phyloP scores from a whole-genome alignment of 30 jellyfish, hydroid and myxozoan species.

The Aurelia sp. region DNA sequence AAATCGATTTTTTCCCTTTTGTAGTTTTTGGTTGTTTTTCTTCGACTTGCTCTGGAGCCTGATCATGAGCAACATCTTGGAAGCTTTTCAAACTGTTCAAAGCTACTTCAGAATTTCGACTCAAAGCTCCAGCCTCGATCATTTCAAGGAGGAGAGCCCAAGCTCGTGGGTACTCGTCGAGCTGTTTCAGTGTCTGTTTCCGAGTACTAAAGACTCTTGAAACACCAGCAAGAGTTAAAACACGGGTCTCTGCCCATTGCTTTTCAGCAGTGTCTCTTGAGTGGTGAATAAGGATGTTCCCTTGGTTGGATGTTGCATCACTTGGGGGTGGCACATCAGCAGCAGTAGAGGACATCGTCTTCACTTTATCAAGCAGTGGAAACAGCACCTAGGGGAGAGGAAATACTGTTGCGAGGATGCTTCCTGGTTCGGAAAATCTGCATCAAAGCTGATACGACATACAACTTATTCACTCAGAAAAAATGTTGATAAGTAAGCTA shows the following conservation, averaged over 20 bases:
- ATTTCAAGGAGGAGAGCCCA: constrained; percentile 95
- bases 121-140: constrained; percentile 89
- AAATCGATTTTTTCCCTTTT: constrained; percentile 15
- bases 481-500: no score
- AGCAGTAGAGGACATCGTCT: constrained; percentile 95
- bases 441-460: no score
- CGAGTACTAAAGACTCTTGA: constrained; percentile 92
- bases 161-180: constrained; percentile 91
- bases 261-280: constrained; percentile 98
- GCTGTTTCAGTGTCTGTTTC: constrained; percentile 48
- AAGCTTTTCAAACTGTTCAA: constrained; percentile 91
- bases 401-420: neutral
- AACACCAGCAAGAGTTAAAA: constrained; percentile 92
- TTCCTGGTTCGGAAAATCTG: no score
- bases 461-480: no score
- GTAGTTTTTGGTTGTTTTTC: constrained; percentile 10
- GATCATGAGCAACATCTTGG: constrained; percentile 88
- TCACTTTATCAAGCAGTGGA: constrained; percentile 87
- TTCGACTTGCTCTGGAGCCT: constrained; percentile 49
- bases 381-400: constrained; percentile 71
- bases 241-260: constrained; percentile 99
- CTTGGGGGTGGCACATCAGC: constrained; percentile 99
- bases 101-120: constrained; percentile 90
- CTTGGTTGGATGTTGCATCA: constrained; percentile 78
- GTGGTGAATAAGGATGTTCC: constrained; percentile 93